Evolutionary conservation across 2,113 vertebrate species (phyloP), one percentile per base, ranked within the genome.

Genomic region (Brachirus orientalis): DNA sequence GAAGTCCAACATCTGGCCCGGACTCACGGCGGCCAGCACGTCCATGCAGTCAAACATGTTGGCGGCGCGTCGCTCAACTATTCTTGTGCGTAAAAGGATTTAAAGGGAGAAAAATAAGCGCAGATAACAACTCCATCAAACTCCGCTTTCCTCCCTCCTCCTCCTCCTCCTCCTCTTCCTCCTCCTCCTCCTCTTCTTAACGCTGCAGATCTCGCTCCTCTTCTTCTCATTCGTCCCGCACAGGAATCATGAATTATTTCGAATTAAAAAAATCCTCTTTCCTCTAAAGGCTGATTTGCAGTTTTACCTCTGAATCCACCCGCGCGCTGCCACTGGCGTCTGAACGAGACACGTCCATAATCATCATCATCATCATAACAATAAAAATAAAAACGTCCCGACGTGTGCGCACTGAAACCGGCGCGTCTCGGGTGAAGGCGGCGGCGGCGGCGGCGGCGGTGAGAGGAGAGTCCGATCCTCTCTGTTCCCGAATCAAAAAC

Each of bases 31-130:
- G 88, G 97, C 94, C 86, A 99, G 95, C 82, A 98, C 95, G 94
- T 99, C 97, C 96, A 98, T 95, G 92, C 97, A 98, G 94, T 99
- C 97, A 92, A 99, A 99, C 97, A 98, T 98, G 92, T 85, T 94
- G 93, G 84, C 93, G 93, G 86, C 91, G 91, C 90, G 81, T 92
- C 92, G 56, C 52, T 66, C 72, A 35, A 14, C 59, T 74, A 19
- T 78, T 94, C 94, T 90, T 91, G 62, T 93, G 94, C 94, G 93
- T 92, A 92, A 91, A 89, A 92, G 91, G 90, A 17, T 37, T 53
- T 22, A 33, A 10, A 18, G 10, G 28, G n/a, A 18, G 12, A 17
- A 86, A 84, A 94, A 94, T 91, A 93, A 94, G 94, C 94, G 92
- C 92, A 91, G 91, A 93, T 91, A 97, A 97, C 91, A 97, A 97